phyloP scores from a whole-genome alignment of 2,113 vertebrate genomes.

The Macaca fascicularis region DNA sequence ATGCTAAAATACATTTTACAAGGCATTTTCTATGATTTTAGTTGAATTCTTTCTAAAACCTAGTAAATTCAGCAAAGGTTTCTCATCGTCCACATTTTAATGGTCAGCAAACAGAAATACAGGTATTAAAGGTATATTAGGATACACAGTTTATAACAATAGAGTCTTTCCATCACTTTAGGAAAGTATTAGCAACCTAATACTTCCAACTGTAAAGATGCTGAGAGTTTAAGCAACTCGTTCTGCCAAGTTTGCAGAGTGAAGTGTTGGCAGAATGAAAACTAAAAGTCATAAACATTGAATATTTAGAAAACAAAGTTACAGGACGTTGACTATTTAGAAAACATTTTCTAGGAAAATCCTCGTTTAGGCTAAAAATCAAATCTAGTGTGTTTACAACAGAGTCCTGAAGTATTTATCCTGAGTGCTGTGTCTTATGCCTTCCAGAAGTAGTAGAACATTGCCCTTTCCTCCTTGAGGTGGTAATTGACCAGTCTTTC shows the following conservation, averaged over 20 bases:
- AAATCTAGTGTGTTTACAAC: background rate
- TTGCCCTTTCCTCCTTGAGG: background rate
- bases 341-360: background rate
- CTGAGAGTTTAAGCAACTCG: background rate
- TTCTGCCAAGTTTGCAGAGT: background rate
- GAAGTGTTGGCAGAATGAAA: background rate
- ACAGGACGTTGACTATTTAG: background rate
- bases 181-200: too few relatives aligned
- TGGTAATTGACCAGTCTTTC: background rate
- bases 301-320: background rate
- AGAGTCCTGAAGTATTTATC: background rate
- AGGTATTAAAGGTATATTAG: background rate
- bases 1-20: background rate
- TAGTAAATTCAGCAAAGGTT: background rate
- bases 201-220: background rate
- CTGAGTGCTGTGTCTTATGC: background rate
- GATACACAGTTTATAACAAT: background rate
- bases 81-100: background rate
- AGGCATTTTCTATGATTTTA: background rate
- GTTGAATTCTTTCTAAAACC: background rate
- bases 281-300: background rate
- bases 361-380: background rate
- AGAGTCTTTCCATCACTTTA: background rate
- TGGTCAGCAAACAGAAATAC: background rate
- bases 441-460: background rate